Conservation (phyloP, 1,140 invertebrate genomes). For the Zeugodacus cucurbitae region DNA sequence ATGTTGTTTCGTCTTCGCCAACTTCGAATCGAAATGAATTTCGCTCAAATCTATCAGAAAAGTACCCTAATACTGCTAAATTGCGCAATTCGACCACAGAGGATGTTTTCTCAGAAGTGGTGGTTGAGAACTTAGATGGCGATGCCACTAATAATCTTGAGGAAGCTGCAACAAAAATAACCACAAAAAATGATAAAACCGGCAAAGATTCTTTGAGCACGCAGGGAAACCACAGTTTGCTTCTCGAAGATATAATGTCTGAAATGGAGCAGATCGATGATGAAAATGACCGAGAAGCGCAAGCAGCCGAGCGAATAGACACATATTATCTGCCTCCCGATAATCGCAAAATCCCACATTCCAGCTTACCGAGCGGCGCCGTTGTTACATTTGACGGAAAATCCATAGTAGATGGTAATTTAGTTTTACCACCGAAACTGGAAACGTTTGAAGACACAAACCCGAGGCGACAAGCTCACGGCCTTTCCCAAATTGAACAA, state of each 20-base stretch:
- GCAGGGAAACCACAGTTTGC: not conserved
- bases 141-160: constrained; percentile 59
- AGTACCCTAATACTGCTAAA: not conserved
- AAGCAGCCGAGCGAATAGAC: constrained; percentile 77
- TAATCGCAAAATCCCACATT: constrained; percentile 65
- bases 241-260: not conserved
- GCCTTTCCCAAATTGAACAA: constrained; percentile 70
- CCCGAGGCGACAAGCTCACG: constrained; percentile 67
- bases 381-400: constrained; percentile 80
- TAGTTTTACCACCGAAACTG: constrained; percentile 70
- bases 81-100: constrained; percentile 38
- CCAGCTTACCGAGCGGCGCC: constrained; percentile 67
- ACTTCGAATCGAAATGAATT: not conserved
- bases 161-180: not conserved
- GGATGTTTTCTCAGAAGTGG: constrained; percentile 21
- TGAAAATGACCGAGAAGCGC: constrained; percentile 70
- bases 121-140: constrained; percentile 40
- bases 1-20: constrained; percentile 63
- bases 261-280: constrained; percentile 65
- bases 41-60: not conserved
- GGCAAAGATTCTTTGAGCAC: not conserved
- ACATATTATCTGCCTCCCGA: constrained; percentile 77
- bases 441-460: constrained; percentile 66
- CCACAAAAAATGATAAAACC: not conserved
- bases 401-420: constrained; percentile 72